phyloP scores from a whole-genome alignment of 2,797 vertebrate genomes.

The Macroramphosus scolopax region DNA sequence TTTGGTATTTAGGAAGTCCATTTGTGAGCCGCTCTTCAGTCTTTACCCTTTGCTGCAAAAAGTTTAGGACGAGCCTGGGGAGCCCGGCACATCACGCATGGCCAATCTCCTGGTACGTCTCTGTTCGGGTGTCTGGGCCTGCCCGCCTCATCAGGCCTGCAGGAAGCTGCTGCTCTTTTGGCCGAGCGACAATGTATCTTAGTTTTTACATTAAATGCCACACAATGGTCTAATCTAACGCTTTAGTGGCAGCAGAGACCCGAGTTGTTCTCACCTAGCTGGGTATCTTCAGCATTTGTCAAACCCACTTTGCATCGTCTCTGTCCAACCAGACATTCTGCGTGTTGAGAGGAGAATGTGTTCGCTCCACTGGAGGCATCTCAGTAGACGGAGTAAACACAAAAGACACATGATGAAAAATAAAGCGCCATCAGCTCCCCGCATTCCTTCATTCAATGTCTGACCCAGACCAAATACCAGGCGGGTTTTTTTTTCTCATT shows the following conservation, averaged over 20 bases:
- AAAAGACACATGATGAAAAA: too few relatives aligned
- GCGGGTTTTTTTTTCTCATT: slow-evolving; percentile 37
- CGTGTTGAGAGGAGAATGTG: slow-evolving; percentile 21
- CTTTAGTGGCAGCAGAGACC: slow-evolving; percentile 17
- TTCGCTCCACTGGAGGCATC: slow-evolving; percentile 14
- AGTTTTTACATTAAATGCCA: slow-evolving; percentile 60
- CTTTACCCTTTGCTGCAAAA: slow-evolving; percentile 67
- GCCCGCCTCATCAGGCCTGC: slow-evolving; percentile 61
- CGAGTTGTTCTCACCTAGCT: too few relatives aligned
- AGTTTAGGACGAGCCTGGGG: slow-evolving; percentile 58
- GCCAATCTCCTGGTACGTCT: slow-evolving; percentile 33
- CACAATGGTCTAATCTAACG: slow-evolving; percentile 43
- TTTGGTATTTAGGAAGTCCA: slow-evolving; percentile 41
- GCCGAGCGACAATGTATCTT: slow-evolving; percentile 17
- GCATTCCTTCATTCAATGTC: slow-evolving; percentile 49
- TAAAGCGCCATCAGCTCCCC: slow-evolving; percentile 23
- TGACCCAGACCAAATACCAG: slow-evolving; percentile 54
- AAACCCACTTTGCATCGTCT: too few relatives aligned
- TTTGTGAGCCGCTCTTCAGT: slow-evolving; percentile 45
- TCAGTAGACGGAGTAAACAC: slow-evolving; percentile 7
- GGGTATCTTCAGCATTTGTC: too few relatives aligned
- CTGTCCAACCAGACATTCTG: too few relatives aligned
- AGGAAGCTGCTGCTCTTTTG: slow-evolving; percentile 59
- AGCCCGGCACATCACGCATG: slow-evolving; percentile 45
- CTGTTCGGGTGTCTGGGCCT: slow-evolving; percentile 48